Evolutionary conservation across 2,797 vertebrate species (phyloP), one percentile per base, ranked within the genome.

Genomic region (Tadarida brasiliensis): DNA sequence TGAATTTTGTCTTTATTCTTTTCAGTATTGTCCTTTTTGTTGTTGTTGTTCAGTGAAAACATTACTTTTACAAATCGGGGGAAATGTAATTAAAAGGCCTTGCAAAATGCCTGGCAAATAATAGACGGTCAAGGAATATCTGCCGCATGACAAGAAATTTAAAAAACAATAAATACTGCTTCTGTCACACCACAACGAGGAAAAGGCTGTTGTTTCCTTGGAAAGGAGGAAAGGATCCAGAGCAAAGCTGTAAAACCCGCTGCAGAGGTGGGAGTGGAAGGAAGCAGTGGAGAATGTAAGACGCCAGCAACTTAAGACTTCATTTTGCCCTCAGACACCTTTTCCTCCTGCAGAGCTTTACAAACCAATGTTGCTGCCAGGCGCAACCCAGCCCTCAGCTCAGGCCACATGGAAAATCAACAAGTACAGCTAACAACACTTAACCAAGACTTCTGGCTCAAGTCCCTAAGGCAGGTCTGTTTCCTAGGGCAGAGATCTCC

Each of bases 1-100:
- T 61, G 39, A 70, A 77, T 84, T 83, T 84, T 28, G 11, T 68
- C 51, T 86, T 81, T 74, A 85, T 54, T 86, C 70, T 94, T 85
- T 78, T 78, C 57, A 28, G 20, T 26, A 26, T 61, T 73, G 54
- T 59, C 33, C 35, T 11, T 35, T 67, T 65, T 51, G 39, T 44
- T 44, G 39, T 44, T 44, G 39, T 51, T 83, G 56, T 35, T 9
- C 63, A 68, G 44, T 28, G 56, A 51, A 80, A 67, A 91, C 8
- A 33, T n/a, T 54, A 54, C 33, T 76, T 83, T 91, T 51, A 71
- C 26, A 67, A 93, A 63, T 2, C 5, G 49, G 82, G 17, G 4
- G 44, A 39, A 82, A 26, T 4, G 11, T 35, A 15, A 19, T 51
- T 56, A n/a, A n/a, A 80, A 33, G 65, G 39, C 24, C 35, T 82